A percentile compares a stretch with the other conserved stretches of the same genome.
Evolutionary conservation across 1,140 invertebrate species (phyloP).

Genomic region (Stegodyphus dumicola): DNA sequence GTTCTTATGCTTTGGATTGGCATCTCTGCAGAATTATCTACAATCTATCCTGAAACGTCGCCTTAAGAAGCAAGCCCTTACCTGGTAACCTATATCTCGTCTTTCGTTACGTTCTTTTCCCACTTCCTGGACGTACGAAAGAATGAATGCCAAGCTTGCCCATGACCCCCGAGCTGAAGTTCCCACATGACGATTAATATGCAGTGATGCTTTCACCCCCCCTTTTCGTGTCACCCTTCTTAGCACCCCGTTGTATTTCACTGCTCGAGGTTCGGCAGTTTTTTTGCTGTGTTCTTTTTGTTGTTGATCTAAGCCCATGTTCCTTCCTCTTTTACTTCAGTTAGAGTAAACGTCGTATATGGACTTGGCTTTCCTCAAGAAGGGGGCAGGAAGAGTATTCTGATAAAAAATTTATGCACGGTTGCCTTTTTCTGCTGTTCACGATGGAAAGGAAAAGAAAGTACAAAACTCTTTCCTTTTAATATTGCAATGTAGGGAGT

Average conservation of each 20-base stretch:
- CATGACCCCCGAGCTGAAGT: slow-evolving; percentile 19
- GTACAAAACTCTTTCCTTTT: no score
- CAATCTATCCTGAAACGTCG: not conserved
- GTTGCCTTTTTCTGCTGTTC: not conserved
- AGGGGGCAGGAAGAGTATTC: not conserved
- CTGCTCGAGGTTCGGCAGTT: no score
- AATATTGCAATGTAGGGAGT: no score
- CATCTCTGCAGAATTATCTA: no score
- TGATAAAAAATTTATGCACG: not conserved
- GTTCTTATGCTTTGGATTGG: no score
- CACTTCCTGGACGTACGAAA: not conserved
- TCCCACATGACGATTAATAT: slow-evolving; percentile 42
- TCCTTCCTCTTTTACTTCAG: not conserved
- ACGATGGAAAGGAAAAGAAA: no score
- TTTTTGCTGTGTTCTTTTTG: not conserved
- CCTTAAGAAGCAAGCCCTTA: slow-evolving; percentile 14
- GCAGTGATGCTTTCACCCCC: not conserved
- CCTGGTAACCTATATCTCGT: slow-evolving; percentile 30
- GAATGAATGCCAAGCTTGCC: not conserved
- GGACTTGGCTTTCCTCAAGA: not conserved
- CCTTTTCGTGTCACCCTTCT: not conserved
- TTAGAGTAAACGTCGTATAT: not conserved
- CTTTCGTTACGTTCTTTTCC: not conserved
- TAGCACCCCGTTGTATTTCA: not conserved
- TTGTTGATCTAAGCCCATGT: not conserved